A percentile compares a stretch with the other conserved stretches of the same genome.
phyloP scores from a whole-genome alignment of 2,888 invertebrate genomes.

The Lithophane socia region DNA sequence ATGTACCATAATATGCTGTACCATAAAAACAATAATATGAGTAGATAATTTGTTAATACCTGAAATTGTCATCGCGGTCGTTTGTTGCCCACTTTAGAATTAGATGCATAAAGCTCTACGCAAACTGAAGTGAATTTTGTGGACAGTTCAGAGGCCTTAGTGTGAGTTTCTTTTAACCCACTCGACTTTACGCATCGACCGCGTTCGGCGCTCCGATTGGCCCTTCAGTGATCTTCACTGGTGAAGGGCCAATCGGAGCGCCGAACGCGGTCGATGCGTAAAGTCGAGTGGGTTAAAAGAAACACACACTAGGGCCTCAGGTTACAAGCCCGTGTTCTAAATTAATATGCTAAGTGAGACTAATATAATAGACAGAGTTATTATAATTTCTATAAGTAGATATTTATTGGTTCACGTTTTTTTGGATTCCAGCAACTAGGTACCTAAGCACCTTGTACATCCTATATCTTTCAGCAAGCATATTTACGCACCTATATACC shows the following conservation, averaged over 20 bases:
- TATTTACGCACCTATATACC: not conserved
- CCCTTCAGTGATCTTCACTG: no score
- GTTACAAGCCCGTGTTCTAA: not conserved
- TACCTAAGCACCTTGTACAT: not conserved
- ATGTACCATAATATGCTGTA: constrained; percentile 74
- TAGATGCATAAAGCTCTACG: constrained; percentile 12
- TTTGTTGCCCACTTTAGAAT: constrained; percentile 45
- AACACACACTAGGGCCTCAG: no score
- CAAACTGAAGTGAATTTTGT: constrained; percentile 17
- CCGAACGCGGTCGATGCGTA: no score
- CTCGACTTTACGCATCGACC: no score
- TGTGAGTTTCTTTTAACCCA: no score
- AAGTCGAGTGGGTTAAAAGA: no score
- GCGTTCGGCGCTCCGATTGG: no score
- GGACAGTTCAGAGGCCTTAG: no score
- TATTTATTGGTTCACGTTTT: not conserved
- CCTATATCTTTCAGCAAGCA: not conserved
- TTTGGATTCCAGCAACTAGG: not conserved
- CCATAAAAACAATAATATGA: constrained; percentile 77
- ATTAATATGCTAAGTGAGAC: not conserved
- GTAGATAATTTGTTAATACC: constrained; percentile 63
- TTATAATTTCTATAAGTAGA: not conserved
- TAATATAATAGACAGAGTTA: not conserved
- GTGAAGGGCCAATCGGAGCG: no score
- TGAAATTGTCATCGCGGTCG: constrained; percentile 34